These are phyloP conservation scores for human DNA, from an alignment of 2,113 vertebrate species.

Conservation along the genomic window GRCh38 chr18:66872501-66873000, in stretches of 20 bases:
- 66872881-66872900: not conserved
- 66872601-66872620: not conserved
- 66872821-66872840: not conserved
- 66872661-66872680: not conserved
- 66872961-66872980: not conserved
- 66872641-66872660: not conserved
- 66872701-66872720: not conserved
- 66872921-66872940: not conserved
- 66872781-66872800: not conserved
- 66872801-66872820: not conserved
- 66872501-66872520: not conserved
- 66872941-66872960: not conserved
- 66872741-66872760: not conserved
- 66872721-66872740: not conserved
- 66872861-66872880: not conserved
- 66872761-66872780: not conserved
- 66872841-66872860: not conserved
- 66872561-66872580: not conserved
- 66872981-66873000: not conserved
- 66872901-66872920: not conserved
- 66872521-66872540: fast-evolving
- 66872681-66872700: not conserved
- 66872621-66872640: not conserved
- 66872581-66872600: not conserved
- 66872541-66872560: not conserved